Conservation (phyloP, 2,797 vertebrate genomes). For the Takifugu ocellatus region DNA sequence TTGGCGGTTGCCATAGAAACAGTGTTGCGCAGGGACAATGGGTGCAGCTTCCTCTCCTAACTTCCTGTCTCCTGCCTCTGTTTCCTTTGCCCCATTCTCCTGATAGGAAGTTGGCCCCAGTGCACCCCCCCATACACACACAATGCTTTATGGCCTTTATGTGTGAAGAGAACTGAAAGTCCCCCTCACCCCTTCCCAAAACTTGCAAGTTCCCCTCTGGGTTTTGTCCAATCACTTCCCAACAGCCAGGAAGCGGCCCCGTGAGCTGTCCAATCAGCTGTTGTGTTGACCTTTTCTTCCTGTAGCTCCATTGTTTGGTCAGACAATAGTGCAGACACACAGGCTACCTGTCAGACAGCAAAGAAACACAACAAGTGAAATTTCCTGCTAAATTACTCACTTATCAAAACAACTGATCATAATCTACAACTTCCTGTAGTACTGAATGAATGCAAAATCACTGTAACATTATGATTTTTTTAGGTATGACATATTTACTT, state of each 20-base stretch:
- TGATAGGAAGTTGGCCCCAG: slow-evolving; percentile 79
- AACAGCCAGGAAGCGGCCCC: slow-evolving; percentile 77
- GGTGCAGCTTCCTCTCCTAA: slow-evolving; percentile 88
- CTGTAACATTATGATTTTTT: too few species aligned
- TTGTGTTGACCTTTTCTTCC: slow-evolving; percentile 76
- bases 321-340: slow-evolving; percentile 80
- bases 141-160: slow-evolving; percentile 46
- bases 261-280: slow-evolving; percentile 73
- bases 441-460: too few species aligned
- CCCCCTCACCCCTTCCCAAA: slow-evolving; percentile 27
- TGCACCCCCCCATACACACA: slow-evolving; percentile 31
- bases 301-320: slow-evolving; percentile 78
- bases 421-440: too few species aligned
- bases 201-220: slow-evolving; percentile 17
- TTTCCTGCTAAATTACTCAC: slow-evolving; percentile 17
- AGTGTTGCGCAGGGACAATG: slow-evolving; percentile 81
- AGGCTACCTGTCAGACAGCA: slow-evolving; percentile 70
- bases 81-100: slow-evolving; percentile 86
- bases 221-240: slow-evolving; percentile 75
- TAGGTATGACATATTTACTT: too few species aligned
- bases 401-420: slow-evolving; percentile 4
- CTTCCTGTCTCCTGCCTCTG: slow-evolving; percentile 88
- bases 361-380: slow-evolving; percentile 52
- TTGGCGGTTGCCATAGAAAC: slow-evolving; percentile 74
- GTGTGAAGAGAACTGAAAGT: slow-evolving; percentile 61